Conservation (phyloP, 2,113 vertebrate genomes). For the Panthera uncia region DNA sequence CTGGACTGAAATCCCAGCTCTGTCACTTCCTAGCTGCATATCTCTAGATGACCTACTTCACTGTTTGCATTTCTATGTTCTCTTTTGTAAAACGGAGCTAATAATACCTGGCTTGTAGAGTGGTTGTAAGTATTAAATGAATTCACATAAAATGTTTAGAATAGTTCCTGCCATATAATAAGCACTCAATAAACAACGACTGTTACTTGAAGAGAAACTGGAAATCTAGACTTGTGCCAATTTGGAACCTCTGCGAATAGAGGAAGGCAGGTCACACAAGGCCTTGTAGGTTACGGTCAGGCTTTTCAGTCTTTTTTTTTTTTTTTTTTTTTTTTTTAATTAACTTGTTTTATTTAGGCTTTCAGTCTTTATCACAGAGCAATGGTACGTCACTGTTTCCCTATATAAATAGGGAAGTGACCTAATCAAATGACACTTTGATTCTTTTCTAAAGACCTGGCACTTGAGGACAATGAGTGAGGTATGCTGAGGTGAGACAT, state of each 20-base stretch:
- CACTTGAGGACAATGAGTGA: not conserved
- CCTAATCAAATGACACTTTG: not conserved
- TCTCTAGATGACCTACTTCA: not conserved
- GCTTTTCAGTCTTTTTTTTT: not conserved
- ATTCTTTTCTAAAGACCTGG: constrained; percentile 24
- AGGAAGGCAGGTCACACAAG: not conserved
- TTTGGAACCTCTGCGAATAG: not conserved
- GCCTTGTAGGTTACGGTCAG: not conserved
- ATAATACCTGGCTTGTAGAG: not conserved
- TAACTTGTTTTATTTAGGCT: not conserved
- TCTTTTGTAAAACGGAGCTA: constrained; percentile 19
- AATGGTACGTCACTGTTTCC: not conserved
- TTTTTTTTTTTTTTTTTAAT: too few species aligned
- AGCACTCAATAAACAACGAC: not conserved
- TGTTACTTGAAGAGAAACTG: constrained; percentile 6
- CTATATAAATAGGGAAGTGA: not conserved
- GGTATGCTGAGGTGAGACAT: not conserved
- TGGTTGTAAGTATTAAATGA: not conserved
- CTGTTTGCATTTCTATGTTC: not conserved
- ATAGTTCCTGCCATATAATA: not conserved
- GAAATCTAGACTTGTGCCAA: not conserved
- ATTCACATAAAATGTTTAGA: not conserved
- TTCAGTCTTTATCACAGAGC: not conserved
- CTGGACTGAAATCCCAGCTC: not conserved
- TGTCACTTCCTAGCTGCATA: not conserved